phyloP scores from a whole-genome alignment of 2,797 vertebrate genomes.

The Sebastes taczanowskii region DNA sequence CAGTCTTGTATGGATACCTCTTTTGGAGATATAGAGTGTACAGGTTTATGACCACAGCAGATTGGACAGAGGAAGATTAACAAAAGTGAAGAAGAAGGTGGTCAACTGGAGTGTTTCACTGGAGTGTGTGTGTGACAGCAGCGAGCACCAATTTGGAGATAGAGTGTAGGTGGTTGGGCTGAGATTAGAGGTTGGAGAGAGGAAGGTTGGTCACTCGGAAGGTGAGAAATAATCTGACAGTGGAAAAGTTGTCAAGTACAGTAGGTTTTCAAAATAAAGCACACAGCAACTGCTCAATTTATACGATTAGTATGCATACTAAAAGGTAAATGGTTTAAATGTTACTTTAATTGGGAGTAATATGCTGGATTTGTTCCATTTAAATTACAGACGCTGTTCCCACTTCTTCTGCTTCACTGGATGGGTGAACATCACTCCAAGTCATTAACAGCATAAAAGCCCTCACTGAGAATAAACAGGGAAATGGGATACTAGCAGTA shows the following conservation, averaged over 20 bases:
- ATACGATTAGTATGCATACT: background rate
- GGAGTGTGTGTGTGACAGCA: slow-evolving; percentile 13
- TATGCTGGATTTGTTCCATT: background rate
- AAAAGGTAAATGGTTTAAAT: background rate
- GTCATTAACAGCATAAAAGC: background rate
- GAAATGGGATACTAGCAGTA: background rate
- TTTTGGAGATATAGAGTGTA: slow-evolving; percentile 29
- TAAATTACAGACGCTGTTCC: slow-evolving; percentile 1
- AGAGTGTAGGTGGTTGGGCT: background rate
- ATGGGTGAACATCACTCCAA: background rate
- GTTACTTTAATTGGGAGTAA: slow-evolving; percentile 9
- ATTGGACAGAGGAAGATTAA: slow-evolving; percentile 21
- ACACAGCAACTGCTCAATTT: background rate
- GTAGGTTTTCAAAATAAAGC: slow-evolving; percentile 3
- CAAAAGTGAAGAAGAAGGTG: slow-evolving; percentile 14
- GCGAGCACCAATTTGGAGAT: slow-evolving; percentile 2
- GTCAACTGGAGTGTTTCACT: slow-evolving; percentile 9
- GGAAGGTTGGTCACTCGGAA: background rate
- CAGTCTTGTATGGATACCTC: slow-evolving; percentile 34
- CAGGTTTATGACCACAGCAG: slow-evolving; percentile 19
- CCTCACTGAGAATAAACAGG: background rate
- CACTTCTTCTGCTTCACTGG: slow-evolving; percentile 8
- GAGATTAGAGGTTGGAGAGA: background rate
- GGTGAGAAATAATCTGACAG: background rate
- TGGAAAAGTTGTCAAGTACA: background rate